Evolutionary conservation across 1,140 invertebrate species (phyloP).

Genomic region (Drosophila cardini): DNA sequence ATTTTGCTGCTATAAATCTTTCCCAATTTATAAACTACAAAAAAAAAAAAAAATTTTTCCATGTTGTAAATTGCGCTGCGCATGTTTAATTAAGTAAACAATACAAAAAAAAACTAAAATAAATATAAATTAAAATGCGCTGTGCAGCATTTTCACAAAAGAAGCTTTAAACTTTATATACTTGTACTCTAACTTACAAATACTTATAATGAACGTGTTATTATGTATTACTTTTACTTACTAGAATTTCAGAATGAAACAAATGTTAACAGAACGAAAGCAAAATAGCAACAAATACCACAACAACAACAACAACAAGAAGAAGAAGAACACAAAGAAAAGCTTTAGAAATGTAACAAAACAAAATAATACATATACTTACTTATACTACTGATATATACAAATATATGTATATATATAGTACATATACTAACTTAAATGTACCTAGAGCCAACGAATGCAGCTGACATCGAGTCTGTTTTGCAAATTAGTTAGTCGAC

Average conservation of each 20-base stretch:
- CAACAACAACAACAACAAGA: constrained; percentile 12
- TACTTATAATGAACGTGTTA: constrained; percentile 43
- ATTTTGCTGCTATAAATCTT: background rate
- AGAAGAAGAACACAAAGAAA: constrained; percentile 43
- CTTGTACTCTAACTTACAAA: constrained; percentile 13
- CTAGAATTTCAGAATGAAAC: constrained; percentile 33
- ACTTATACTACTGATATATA: constrained; percentile 37
- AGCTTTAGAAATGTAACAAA: constrained; percentile 55
- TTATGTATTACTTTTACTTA: constrained; percentile 28
- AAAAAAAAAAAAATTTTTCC: constrained; percentile 37
- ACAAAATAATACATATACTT: constrained; percentile 35
- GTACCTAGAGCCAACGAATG: constrained; percentile 44
- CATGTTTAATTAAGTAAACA: constrained; percentile 24
- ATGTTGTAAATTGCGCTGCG: constrained; percentile 30
- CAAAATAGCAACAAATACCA: constrained; percentile 46
- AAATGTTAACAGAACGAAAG: constrained; percentile 54
- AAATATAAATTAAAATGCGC: constrained; percentile 28
- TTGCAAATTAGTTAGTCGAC: constrained; percentile 29
- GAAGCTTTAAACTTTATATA: constrained; percentile 56
- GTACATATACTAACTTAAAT: constrained; percentile 23
- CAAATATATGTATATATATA: constrained; percentile 18
- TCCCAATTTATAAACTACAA: too few relatives aligned
- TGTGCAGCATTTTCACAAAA: constrained; percentile 52
- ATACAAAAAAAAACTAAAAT: constrained; percentile 8
- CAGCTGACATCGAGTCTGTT: constrained; percentile 18